These are phyloP conservation scores for Diadegma fenestrale DNA, from an alignment of 2,888 invertebrate genomes.

Conservation along the genomic window DNA sequence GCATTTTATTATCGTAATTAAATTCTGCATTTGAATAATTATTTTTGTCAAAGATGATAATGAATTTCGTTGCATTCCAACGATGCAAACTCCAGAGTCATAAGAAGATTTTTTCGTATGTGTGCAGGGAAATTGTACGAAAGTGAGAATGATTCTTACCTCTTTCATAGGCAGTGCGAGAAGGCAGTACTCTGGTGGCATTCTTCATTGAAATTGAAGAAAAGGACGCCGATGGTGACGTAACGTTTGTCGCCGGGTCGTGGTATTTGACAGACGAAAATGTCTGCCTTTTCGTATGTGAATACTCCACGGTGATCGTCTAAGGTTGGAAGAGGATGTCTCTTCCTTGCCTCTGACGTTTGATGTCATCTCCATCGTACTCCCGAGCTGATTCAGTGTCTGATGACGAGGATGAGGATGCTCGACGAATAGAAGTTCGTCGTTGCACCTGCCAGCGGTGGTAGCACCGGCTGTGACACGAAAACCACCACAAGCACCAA, in stretches of 20 bases:
- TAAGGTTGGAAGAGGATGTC: slow-evolving; percentile 81
- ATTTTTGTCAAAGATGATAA: too few species aligned
- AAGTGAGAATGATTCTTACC: slow-evolving; percentile 56
- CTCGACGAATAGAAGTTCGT: slow-evolving; percentile 53
- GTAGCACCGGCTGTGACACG: slow-evolving; percentile 28
- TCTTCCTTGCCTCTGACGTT: slow-evolving; percentile 81
- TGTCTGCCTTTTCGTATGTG: slow-evolving; percentile 84
- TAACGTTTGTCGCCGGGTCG: slow-evolving; percentile 23
- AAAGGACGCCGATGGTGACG: slow-evolving; percentile 49
- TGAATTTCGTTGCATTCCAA: too few species aligned
- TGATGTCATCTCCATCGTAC: slow-evolving; percentile 73
- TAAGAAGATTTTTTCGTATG: background rate
- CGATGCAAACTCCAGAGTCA: too few species aligned
- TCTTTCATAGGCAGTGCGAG: slow-evolving; percentile 60
- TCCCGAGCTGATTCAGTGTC: slow-evolving; percentile 64
- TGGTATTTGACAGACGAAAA: slow-evolving; percentile 30
- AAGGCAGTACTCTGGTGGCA: slow-evolving; percentile 41
- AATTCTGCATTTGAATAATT: too few species aligned
- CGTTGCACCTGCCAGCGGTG: slow-evolving; percentile 67
- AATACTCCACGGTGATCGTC: slow-evolving; percentile 83
- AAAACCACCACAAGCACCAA: slow-evolving; percentile 49
- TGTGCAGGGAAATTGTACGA: background rate
- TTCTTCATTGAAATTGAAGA: slow-evolving; percentile 56
- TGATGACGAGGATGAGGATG: slow-evolving; percentile 40
- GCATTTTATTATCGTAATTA: too few species aligned